Evolutionary conservation across 2,888 invertebrate species (phyloP).

Genomic region (Noctua fimbriata): DNA sequence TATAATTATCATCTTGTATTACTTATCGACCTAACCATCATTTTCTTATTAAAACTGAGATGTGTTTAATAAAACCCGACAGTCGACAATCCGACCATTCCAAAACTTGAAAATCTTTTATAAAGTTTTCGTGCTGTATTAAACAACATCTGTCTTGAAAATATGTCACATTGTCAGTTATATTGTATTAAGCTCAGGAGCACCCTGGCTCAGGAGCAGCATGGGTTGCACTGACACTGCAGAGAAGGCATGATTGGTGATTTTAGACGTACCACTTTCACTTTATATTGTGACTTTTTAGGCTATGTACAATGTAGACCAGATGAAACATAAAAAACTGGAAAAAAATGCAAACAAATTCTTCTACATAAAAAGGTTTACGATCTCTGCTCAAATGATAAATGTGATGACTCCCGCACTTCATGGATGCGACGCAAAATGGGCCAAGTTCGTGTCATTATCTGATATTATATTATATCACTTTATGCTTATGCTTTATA

Average conservation of each 20-base stretch:
- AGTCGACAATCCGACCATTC: not conserved
- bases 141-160: not conserved
- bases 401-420: constrained; percentile 55
- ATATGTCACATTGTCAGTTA: not conserved
- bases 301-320: not conserved
- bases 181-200: not conserved
- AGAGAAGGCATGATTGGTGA: not conserved
- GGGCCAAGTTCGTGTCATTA: constrained; percentile 57
- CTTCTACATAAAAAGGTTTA: constrained; percentile 28
- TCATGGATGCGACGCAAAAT: constrained; percentile 47
- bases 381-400: constrained; percentile 48
- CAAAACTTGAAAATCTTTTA: not conserved
- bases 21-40: not conserved
- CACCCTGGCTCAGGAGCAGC: not conserved
- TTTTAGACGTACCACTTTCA: not conserved
- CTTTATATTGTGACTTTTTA: not conserved
- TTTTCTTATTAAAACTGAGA: not conserved
- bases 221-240: not conserved
- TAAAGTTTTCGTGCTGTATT: not conserved
- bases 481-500: constrained; percentile 33
- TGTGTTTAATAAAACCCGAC: not conserved
- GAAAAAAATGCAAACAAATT: not conserved
- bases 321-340: not conserved
- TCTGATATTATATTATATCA: constrained; percentile 43
- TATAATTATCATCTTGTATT: no score